Percentiles rank a stretch among this genome's conserved stretches.
Conservation (phyloP, 2,888 invertebrate species). For the Zaprionus bogoriensis region DNA sequence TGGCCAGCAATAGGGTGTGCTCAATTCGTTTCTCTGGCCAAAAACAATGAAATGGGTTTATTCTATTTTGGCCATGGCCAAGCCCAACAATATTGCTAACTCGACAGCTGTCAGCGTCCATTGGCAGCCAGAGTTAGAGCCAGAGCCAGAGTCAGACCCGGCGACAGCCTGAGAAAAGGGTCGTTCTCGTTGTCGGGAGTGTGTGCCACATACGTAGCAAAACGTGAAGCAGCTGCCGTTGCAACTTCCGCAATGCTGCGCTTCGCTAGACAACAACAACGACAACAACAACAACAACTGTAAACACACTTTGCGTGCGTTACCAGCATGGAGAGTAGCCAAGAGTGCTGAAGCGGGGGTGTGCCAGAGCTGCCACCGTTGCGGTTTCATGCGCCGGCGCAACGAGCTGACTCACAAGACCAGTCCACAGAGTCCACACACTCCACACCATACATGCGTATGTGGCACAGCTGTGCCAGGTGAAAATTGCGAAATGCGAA, state of each 20-base stretch:
- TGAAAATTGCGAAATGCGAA: constrained; percentile 65
- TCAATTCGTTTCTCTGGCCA: constrained; percentile 13
- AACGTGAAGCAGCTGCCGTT: constrained; percentile 53
- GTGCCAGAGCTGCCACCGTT: constrained; percentile 54
- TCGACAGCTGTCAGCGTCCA: constrained; percentile 63
- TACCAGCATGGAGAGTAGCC: constrained; percentile 48
- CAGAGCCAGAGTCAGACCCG: constrained; percentile 18
- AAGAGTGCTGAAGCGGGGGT: constrained; percentile 15
- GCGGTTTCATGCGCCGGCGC: constrained; percentile 61
- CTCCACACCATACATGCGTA: not conserved
- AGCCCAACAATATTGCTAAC: constrained; percentile 52
- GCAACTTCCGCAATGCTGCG: constrained; percentile 73
- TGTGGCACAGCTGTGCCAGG: constrained; percentile 49
- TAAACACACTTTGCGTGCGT: constrained; percentile 64
- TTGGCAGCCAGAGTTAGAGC: constrained; percentile 19
- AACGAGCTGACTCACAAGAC: constrained; percentile 50
- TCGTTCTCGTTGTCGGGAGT: constrained; percentile 35
- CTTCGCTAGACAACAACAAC: constrained; percentile 57
- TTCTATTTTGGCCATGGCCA: constrained; percentile 48
- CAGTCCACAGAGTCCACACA: too few species aligned
- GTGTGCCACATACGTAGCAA: constrained; percentile 42
- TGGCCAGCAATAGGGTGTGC: not conserved
- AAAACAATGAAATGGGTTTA: constrained; percentile 23
- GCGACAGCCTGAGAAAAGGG: constrained; percentile 59
- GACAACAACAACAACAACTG: constrained; percentile 32